A percentile compares a stretch with the other conserved stretches of the same genome.
Conservation (phyloP, 92 coral and sea anemone species). For the Phenganax stokvisi region DNA sequence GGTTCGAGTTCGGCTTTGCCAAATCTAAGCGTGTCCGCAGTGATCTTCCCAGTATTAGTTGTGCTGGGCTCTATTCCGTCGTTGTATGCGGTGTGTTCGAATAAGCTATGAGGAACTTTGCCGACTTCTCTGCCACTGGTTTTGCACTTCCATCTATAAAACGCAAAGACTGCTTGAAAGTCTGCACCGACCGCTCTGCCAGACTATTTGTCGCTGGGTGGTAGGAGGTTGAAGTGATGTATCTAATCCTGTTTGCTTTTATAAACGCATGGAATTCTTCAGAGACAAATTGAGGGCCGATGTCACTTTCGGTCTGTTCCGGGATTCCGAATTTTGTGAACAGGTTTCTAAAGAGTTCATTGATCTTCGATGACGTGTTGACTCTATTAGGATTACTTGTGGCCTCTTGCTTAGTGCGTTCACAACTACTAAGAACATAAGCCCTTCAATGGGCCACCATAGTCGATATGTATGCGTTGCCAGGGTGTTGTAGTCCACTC, state of each 20-base stretch:
- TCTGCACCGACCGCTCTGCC: constrained; percentile 3
- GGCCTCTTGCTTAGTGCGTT: not conserved
- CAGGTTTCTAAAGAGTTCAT: not conserved
- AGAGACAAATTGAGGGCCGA: not conserved
- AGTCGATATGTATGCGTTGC: not conserved
- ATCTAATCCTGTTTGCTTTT: constrained; percentile 41
- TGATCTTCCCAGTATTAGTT: not conserved
- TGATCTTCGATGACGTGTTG: not conserved
- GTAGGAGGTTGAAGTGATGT: constrained; percentile 51
- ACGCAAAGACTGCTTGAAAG: not conserved
- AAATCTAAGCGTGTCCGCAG: not conserved
- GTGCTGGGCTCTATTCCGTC: not conserved
- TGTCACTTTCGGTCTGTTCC: no score
- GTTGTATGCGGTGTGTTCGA: not conserved
- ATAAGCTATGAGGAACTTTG: not conserved
- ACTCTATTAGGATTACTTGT: not conserved
- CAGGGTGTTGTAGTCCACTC: no score
- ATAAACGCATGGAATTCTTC: constrained; percentile 46
- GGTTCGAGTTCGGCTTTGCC: not conserved
- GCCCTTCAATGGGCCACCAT: not conserved
- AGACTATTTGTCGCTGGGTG: constrained; percentile 49
- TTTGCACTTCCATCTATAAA: not conserved
- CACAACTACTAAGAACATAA: not conserved
- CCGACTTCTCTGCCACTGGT: not conserved
- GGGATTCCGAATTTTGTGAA: not conserved